Evolutionary conservation across 2,113 vertebrate species (phyloP).

Genomic region (Poicephalus meyeri): DNA sequence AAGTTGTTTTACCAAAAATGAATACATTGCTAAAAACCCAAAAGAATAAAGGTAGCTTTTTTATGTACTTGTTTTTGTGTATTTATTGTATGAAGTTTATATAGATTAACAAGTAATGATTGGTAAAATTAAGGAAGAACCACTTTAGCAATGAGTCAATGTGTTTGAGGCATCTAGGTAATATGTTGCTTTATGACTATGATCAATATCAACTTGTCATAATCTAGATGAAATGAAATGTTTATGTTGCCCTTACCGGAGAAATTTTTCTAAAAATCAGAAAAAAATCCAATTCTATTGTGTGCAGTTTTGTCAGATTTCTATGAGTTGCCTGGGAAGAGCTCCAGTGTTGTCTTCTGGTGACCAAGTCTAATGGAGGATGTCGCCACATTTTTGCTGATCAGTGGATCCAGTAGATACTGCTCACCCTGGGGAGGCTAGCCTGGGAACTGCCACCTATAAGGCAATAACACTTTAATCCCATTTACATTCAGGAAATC

Average conservation of each 20-base stretch:
- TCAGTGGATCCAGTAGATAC: not conserved
- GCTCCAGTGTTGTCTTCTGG: not conserved
- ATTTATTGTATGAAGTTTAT: conserved; percentile 13
- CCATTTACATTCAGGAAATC: not conserved
- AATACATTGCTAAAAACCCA: conserved; percentile 72
- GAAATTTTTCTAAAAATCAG: not conserved
- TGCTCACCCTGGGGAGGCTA: not conserved
- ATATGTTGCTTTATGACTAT: not conserved
- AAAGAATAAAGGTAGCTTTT: conserved; percentile 87
- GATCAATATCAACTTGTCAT: not conserved
- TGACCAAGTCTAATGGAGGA: not conserved
- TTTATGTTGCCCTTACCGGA: not conserved
- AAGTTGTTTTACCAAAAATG: conserved; percentile 78
- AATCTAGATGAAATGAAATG: not conserved
- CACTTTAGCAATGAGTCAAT: not conserved
- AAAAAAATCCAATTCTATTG: not conserved
- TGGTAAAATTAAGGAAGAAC: not conserved
- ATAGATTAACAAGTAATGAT: not conserved
- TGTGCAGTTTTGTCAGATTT: not conserved
- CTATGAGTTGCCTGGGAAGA: not conserved
- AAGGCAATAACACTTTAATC: not conserved
- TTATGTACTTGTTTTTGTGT: conserved; percentile 73
- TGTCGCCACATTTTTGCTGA: not conserved
- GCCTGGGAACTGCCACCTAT: not conserved
- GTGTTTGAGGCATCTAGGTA: not conserved